A percentile compares a stretch with the other conserved stretches of the same genome.
These are phyloP conservation scores for Steinernema carpocapsae DNA, from an alignment of 2,888 invertebrate species.

Conservation along the genomic window DNA sequence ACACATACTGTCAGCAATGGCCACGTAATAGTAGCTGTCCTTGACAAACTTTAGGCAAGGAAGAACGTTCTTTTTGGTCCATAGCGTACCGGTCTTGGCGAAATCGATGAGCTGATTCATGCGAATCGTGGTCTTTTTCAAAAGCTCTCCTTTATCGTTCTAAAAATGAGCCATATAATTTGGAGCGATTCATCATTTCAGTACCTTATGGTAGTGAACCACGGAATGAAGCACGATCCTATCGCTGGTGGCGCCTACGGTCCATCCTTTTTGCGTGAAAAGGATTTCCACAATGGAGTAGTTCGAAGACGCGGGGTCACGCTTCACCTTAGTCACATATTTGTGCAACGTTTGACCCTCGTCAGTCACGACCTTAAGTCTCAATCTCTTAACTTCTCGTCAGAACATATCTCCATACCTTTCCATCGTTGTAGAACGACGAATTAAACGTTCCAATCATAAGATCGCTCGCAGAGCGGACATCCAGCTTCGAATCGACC, in stretches of 20 bases:
- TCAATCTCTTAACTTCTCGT: neutral
- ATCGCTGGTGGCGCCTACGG: neutral
- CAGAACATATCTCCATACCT: conserved; percentile 3
- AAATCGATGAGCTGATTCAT: conserved; percentile 40
- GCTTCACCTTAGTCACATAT: conserved; percentile 30
- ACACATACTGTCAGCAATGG: conserved; percentile 35
- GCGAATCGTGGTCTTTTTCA: conserved; percentile 37
- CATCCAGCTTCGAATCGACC: conserved; percentile 34
- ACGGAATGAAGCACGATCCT: conserved; percentile 38
- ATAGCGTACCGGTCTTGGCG: conserved; percentile 40
- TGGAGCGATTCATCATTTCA: neutral
- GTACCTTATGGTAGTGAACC: conserved; percentile 45
- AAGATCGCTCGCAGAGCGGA: conserved; percentile 33
- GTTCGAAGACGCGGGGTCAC: conserved; percentile 33
- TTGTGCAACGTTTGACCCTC: conserved; percentile 38
- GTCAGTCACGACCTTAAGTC: neutral
- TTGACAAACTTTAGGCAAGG: conserved; percentile 39
- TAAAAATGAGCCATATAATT: neutral
- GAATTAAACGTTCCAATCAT: conserved; percentile 35
- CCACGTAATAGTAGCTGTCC: conserved; percentile 42
- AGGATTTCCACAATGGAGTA: conserved; percentile 39
- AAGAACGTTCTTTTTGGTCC: conserved; percentile 35
- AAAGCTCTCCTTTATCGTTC: conserved; percentile 36
- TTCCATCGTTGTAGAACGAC: conserved; percentile 38
- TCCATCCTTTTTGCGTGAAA: conserved; percentile 28